Conservation (phyloP, 2,888 invertebrate genomes). For the Vannuccia rotundouncinata region DNA sequence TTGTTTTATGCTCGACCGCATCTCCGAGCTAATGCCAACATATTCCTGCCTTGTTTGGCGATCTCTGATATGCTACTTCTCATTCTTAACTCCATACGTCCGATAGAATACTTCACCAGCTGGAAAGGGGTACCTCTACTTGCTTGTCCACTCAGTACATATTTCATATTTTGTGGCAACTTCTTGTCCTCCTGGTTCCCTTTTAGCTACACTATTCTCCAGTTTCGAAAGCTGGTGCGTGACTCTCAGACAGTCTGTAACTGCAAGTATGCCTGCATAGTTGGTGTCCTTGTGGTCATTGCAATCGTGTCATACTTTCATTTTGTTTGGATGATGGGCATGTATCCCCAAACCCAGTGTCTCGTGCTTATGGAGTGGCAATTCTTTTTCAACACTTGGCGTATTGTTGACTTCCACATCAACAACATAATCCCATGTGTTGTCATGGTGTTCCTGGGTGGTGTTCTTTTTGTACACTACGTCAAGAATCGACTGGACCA, state of each 20-base stretch:
- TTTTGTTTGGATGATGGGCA: constrained; percentile 17
- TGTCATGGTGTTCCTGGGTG: not conserved
- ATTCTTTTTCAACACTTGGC: constrained; percentile 2
- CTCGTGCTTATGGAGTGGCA: constrained; percentile 12
- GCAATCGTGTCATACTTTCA: constrained; percentile 15
- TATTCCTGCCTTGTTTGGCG: not conserved
- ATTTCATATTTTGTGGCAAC: not conserved
- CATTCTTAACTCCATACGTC: not conserved
- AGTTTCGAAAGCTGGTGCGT: not conserved
- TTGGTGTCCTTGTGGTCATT: not conserved
- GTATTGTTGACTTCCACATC: not conserved
- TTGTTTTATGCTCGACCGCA: not conserved
- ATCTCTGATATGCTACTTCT: not conserved
- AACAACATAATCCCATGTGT: constrained; percentile 4
- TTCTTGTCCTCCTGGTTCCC: constrained; percentile 12
- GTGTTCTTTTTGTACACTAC: constrained; percentile 9
- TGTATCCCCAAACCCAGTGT: not conserved
- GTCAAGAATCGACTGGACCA: not conserved
- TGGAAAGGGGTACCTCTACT: constrained; percentile 1
- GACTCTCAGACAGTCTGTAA: constrained; percentile 8
- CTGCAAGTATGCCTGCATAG: constrained; percentile 11
- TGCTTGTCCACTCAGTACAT: not conserved
- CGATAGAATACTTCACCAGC: constrained; percentile 4
- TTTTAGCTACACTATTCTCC: constrained; percentile 6
- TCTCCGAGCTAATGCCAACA: constrained; percentile 5